Evolutionary conservation across 2,797 vertebrate genomes (phyloP).

Genomic region (Poecilia velifera): DNA sequence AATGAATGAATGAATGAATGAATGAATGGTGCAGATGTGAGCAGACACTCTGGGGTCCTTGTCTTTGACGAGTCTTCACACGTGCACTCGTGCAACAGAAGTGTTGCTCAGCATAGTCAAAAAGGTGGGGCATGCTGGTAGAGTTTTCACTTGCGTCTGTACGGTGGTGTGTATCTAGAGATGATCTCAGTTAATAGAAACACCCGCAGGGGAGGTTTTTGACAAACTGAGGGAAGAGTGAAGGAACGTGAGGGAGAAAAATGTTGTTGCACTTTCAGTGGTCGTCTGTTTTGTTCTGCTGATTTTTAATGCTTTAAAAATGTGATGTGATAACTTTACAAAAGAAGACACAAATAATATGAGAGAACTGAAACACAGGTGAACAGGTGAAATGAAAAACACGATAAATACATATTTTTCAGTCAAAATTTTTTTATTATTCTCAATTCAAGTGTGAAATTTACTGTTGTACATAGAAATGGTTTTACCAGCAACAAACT

Average conservation of each 20-base stretch:
- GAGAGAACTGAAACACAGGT: not conserved
- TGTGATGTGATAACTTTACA: not conserved
- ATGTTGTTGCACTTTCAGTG: not conserved
- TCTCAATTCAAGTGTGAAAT: not conserved
- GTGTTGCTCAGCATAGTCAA: not conserved
- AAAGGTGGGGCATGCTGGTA: conserved; percentile 4
- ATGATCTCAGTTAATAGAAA: not conserved
- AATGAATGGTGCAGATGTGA: conserved; percentile 21
- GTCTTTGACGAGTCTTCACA: conserved; percentile 8
- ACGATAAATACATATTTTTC: conserved; percentile 1
- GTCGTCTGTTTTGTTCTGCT: not conserved
- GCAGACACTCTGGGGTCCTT: conserved; percentile 31
- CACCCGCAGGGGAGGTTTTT: not conserved
- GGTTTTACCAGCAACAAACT: not conserved
- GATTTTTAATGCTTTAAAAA: not conserved
- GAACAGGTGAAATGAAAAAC: not conserved
- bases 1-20: too few relatives aligned
- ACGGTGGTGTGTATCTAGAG: not conserved
- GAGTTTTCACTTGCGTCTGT: conserved; percentile 2
- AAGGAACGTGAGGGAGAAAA: not conserved
- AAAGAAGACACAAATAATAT: not conserved
- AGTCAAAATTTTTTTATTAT: not conserved
- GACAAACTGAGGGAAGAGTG: not conserved
- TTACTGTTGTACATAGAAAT: not conserved
- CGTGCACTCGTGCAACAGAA: not conserved